Evolutionary conservation across 2,888 invertebrate species (phyloP).

Genomic region (Rhogogaster chlorosoma): DNA sequence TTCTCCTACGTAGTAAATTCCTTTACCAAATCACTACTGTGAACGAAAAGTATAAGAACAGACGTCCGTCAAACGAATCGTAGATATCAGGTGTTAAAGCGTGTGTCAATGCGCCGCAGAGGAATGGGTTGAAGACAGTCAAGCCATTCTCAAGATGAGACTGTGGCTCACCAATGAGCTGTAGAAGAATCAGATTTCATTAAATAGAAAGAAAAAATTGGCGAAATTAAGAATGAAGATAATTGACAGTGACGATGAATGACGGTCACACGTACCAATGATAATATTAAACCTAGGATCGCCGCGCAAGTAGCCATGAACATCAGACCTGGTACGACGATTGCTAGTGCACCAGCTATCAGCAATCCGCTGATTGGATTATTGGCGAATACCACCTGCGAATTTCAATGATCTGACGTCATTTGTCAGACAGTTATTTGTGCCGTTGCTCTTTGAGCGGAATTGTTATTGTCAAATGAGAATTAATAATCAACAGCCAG

Average conservation of each 20-base stretch:
- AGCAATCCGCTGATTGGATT: conserved; percentile 77
- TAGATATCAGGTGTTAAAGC: conserved; percentile 65
- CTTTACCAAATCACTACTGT: conserved; percentile 70
- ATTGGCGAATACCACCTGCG: conserved; percentile 76
- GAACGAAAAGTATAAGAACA: conserved; percentile 63
- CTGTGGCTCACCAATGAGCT: conserved; percentile 60
- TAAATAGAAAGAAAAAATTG: background rate
- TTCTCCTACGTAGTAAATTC: conserved; percentile 10
- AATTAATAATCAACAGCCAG: background rate
- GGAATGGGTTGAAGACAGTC: conserved; percentile 73
- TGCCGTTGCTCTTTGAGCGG: background rate
- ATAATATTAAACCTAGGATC: conserved; percentile 70
- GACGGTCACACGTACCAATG: conserved; percentile 66
- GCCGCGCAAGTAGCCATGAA: conserved; percentile 68
- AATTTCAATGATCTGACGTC: conserved; percentile 1
- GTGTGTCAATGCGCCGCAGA: conserved; percentile 70
- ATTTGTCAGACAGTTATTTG: background rate
- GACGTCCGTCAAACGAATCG: conserved; percentile 68
- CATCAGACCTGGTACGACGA: conserved; percentile 68
- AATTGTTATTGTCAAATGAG: background rate
- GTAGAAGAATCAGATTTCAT: background rate
- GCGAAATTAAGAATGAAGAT: background rate
- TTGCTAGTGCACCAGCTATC: conserved; percentile 72
- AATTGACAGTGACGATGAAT: conserved; percentile 7
- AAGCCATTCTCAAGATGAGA: conserved; percentile 68